These are phyloP conservation scores for Macroglossus sobrinus DNA, from an alignment of 2,113 vertebrate genomes.

Conservation along the genomic window DNA sequence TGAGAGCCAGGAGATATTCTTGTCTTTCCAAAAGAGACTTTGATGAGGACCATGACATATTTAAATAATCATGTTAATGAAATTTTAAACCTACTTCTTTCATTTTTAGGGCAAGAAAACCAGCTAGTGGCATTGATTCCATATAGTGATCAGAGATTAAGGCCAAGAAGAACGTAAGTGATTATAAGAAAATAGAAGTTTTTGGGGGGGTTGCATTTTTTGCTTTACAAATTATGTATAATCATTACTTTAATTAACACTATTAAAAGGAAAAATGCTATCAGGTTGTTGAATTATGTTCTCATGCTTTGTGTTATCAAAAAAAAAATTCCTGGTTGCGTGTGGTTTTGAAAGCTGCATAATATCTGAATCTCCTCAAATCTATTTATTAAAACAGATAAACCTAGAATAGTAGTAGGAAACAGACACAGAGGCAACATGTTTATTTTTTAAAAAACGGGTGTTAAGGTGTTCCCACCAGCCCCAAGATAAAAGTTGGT, in stretches of 20 bases:
- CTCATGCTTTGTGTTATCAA: not conserved
- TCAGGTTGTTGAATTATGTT: not conserved
- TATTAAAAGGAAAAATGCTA: not conserved
- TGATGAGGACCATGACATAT: not conserved
- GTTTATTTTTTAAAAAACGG: not conserved
- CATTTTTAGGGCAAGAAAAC: constrained; percentile 94
- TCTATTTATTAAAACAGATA: not conserved
- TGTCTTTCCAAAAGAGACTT: not conserved
- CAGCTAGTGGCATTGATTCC: constrained; percentile 98
- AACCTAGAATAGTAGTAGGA: not conserved
- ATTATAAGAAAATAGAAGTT: not conserved
- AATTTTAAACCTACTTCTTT: constrained; percentile 46
- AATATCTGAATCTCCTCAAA: not conserved
- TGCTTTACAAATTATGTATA: not conserved
- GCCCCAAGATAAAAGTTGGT: not conserved
- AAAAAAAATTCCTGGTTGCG: not conserved
- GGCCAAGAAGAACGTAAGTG: constrained; percentile 96
- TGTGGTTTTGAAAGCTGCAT: not conserved
- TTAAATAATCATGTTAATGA: constrained; percentile 45
- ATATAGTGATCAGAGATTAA: constrained; percentile 96
- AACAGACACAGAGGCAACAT: not conserved
- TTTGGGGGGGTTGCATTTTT: not conserved
- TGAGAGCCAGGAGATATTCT: not conserved
- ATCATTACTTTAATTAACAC: constrained; percentile 7
- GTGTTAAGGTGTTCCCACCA: not conserved